Evolutionary conservation across 1,140 invertebrate species (phyloP).

Genomic region (Formica selysi): DNA sequence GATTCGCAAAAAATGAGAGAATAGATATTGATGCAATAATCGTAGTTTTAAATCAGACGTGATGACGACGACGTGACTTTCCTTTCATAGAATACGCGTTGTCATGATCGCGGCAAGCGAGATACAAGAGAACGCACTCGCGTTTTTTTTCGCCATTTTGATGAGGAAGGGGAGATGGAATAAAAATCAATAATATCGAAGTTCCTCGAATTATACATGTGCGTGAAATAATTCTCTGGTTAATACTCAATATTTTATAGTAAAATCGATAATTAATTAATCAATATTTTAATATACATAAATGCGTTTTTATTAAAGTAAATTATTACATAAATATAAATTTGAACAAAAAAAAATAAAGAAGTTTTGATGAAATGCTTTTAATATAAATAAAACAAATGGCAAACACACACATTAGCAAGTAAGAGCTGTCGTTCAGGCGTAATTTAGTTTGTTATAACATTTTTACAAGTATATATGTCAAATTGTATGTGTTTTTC

Average conservation of each 20-base stretch:
- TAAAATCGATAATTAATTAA: neutral
- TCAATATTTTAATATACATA: too few relatives aligned
- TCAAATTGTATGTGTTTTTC: too few relatives aligned
- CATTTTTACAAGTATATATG: neutral
- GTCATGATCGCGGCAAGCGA: slow-evolving; percentile 24
- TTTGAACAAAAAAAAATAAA: neutral
- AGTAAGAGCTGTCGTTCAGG: too few relatives aligned
- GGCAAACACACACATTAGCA: too few relatives aligned
- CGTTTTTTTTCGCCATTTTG: slow-evolving; percentile 12
- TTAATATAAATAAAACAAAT: too few relatives aligned
- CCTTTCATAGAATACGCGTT: slow-evolving; percentile 6
- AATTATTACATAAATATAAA: neutral
- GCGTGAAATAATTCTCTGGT: neutral
- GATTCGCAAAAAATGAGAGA: slow-evolving; percentile 6
- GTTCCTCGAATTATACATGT: neutral
- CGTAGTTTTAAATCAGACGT: slow-evolving; percentile 25
- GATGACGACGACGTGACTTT: slow-evolving; percentile 24
- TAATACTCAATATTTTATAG: neutral
- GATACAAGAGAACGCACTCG: slow-evolving; percentile 7
- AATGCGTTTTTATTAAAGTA: too few relatives aligned
- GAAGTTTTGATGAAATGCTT: neutral
- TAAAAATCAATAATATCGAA: slow-evolving; percentile 14
- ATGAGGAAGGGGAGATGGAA: neutral
- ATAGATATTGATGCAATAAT: slow-evolving; percentile 32
- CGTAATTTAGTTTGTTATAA: too few relatives aligned